These are phyloP conservation scores for Coenonympha glycerion DNA, from an alignment of 2,888 invertebrate species.

Conservation along the genomic window DNA sequence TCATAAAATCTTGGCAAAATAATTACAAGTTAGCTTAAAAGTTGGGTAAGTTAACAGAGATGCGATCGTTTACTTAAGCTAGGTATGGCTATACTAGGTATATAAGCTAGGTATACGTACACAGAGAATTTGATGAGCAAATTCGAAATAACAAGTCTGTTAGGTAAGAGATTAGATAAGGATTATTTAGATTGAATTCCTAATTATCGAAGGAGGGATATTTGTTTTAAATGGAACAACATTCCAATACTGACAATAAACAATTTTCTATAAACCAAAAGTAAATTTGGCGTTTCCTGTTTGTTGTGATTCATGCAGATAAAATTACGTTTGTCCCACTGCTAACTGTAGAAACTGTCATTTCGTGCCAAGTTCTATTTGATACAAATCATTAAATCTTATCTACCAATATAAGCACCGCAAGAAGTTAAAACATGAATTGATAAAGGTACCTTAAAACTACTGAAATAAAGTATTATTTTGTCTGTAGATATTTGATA, in stretches of 20 bases:
- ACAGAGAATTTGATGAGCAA: no score
- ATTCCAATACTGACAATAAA: no score
- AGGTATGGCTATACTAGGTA: no score
- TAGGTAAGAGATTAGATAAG: no score
- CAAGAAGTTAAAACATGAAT: conserved; percentile 1
- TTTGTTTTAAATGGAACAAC: no score
- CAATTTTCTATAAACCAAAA: no score
- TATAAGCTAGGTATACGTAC: no score
- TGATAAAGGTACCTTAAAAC: conserved; percentile 23
- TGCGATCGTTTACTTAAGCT: neutral
- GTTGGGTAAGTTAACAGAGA: neutral
- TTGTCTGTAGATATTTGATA: neutral
- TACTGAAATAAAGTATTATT: no score
- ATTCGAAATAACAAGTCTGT: no score
- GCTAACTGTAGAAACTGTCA: conserved; percentile 14
- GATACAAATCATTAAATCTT: conserved; percentile 27
- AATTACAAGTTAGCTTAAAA: neutral
- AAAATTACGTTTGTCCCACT: conserved; percentile 7
- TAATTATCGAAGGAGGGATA: no score
- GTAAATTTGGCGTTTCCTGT: conserved; percentile 12
- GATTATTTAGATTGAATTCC: no score
- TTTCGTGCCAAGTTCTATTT: conserved; percentile 39
- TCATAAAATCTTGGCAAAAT: conserved; percentile 3
- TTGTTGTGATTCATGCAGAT: conserved; percentile 21
- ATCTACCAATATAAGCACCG: conserved; percentile 6